Evolutionary conservation across 2,113 vertebrate species (phyloP).

Genomic region (Planiliza haematocheilus): DNA sequence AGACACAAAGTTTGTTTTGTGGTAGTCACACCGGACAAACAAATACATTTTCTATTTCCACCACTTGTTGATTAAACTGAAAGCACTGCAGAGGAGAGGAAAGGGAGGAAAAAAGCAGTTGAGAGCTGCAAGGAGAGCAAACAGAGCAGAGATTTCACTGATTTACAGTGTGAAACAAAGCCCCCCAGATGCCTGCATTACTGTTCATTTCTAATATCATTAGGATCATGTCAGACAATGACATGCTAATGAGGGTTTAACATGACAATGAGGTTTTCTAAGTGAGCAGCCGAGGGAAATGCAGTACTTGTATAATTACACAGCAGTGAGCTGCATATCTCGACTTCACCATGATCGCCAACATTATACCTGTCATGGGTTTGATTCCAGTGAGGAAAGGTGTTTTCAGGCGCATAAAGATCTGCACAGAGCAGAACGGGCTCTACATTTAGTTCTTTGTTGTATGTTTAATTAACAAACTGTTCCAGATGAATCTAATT

Average conservation of each 20-base stretch:
- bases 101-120: background rate
- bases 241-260: constrained; percentile 80
- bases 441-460: constrained; percentile 30
- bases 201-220: constrained; percentile 75
- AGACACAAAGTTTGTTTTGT: too few species aligned
- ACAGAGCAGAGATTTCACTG: constrained; percentile 28
- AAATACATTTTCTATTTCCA: background rate
- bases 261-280: constrained; percentile 75
- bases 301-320: constrained; percentile 64
- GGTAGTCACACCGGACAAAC: background rate
- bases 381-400: constrained; percentile 44
- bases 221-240: constrained; percentile 77
- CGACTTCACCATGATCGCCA: constrained; percentile 36
- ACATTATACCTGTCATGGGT: constrained; percentile 26
- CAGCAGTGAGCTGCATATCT: constrained; percentile 31
- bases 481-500: constrained; percentile 55
- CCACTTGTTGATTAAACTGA: background rate
- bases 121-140: constrained; percentile 2
- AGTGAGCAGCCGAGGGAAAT: constrained; percentile 71
- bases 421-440: constrained; percentile 35
- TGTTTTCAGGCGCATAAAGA: constrained; percentile 32
- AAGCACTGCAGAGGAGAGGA: background rate
- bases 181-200: constrained; percentile 61
- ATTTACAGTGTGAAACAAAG: constrained; percentile 42
- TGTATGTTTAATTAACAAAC: constrained; percentile 65